Conservation (phyloP, 2,888 invertebrate genomes). For the Xanthorhoe designata region DNA sequence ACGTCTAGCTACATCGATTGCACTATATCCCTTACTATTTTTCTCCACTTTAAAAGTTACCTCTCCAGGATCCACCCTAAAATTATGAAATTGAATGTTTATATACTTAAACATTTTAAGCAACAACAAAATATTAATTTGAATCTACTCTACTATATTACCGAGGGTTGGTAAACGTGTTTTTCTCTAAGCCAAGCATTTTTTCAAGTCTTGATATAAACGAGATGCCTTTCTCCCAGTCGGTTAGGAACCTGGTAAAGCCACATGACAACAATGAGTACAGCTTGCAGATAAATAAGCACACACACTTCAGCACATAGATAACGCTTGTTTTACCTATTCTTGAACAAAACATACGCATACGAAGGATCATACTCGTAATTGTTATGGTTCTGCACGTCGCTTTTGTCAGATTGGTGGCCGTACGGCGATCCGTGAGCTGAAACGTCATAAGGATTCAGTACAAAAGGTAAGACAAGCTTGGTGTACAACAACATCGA, state of each 20-base stretch:
- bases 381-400: slow-evolving; percentile 81
- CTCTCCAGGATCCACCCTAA: slow-evolving; percentile 90
- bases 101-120: slow-evolving; percentile 10
- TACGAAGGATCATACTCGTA: slow-evolving; percentile 91
- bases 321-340: slow-evolving; percentile 82
- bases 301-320: slow-evolving; percentile 19
- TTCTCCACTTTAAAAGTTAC: slow-evolving; percentile 91
- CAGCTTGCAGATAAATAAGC: slow-evolving; percentile 34
- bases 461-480: neutral
- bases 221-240: slow-evolving; percentile 90
- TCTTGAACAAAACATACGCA: slow-evolving; percentile 91
- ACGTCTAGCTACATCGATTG: slow-evolving; percentile 87
- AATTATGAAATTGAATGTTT: slow-evolving; percentile 52
- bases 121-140: neutral
- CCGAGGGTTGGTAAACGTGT: slow-evolving; percentile 88
- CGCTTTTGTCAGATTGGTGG: slow-evolving; percentile 55
- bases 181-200: slow-evolving; percentile 88
- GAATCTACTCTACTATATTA: slow-evolving; percentile 61
- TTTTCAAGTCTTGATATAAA: slow-evolving; percentile 89
- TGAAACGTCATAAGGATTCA: slow-evolving; percentile 53
- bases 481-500: slow-evolving; percentile 34
- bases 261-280: slow-evolving; percentile 44
- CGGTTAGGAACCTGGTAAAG: slow-evolving; percentile 66
- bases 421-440: slow-evolving; percentile 60
- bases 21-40: slow-evolving; percentile 87